These are phyloP conservation scores for Sitta europaea DNA, from an alignment of 2,113 vertebrate species.

Conservation along the genomic window DNA sequence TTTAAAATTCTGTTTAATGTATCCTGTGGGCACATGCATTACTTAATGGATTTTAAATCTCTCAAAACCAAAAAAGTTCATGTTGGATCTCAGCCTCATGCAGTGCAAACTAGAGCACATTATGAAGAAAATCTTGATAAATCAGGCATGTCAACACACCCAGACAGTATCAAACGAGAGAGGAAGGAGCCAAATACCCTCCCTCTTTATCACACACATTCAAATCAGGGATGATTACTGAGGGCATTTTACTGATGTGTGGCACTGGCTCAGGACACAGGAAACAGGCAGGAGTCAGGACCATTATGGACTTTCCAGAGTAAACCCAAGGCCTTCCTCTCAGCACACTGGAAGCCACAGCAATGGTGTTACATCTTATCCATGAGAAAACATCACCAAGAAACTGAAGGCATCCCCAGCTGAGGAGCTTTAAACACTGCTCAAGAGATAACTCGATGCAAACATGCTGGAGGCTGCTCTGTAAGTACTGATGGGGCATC, in stretches of 20 bases:
- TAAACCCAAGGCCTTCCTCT: not conserved
- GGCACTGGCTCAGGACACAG: not conserved
- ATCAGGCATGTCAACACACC: not conserved
- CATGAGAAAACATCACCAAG: not conserved
- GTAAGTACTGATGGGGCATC: not conserved
- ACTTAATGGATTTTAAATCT: not conserved
- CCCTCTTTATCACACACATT: not conserved
- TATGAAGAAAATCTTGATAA: constrained; percentile 15
- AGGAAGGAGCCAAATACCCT: not conserved
- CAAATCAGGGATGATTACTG: not conserved
- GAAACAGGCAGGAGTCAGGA: not conserved
- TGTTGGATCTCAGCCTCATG: not conserved
- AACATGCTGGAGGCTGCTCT: not conserved
- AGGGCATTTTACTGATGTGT: not conserved
- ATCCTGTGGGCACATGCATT: not conserved
- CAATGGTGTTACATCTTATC: not conserved
- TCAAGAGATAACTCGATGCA: not conserved
- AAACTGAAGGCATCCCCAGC: not conserved
- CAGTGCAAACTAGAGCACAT: not conserved
- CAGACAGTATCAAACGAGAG: not conserved
- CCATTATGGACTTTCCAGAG: not conserved
- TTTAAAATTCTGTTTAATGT: not conserved
- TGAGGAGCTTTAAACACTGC: not conserved
- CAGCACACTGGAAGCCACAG: not conserved
- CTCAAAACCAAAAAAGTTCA: not conserved